A percentile compares a stretch with the other conserved stretches of the same genome.
phyloP scores from a whole-genome alignment of 2,113 vertebrate genomes.

The Caretta caretta region DNA sequence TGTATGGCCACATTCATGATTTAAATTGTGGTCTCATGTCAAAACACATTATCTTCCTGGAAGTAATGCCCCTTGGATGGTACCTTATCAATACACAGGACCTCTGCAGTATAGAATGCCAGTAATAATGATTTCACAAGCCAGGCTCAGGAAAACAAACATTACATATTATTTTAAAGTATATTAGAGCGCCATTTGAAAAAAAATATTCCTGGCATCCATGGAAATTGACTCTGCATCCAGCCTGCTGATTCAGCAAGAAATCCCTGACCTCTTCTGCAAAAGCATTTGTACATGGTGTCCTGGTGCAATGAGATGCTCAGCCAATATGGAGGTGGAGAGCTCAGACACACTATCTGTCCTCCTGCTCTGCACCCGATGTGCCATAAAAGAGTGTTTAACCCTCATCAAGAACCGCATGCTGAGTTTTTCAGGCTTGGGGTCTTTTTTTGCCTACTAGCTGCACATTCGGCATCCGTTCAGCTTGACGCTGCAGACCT shows the following conservation, averaged over 20 bases:
- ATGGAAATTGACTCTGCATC: conserved; percentile 1
- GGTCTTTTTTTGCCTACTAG: neutral
- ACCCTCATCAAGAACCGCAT: neutral
- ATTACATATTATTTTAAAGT: conserved; percentile 45
- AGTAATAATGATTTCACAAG: conserved; percentile 50
- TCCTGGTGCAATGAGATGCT: neutral
- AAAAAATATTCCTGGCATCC: neutral
- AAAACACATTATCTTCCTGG: conserved; percentile 17
- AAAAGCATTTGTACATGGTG: neutral
- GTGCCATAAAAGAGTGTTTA: neutral
- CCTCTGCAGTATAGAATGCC: conserved; percentile 38
- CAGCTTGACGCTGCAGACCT: neutral
- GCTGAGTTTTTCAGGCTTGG: neutral
- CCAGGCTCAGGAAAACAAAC: conserved; percentile 43
- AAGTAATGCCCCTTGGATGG: conserved; percentile 35
- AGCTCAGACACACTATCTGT: neutral
- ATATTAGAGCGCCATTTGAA: neutral
- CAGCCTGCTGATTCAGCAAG: conserved; percentile 12
- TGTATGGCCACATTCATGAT: neutral
- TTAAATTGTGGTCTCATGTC: conserved; percentile 16
- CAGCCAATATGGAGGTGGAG: neutral
- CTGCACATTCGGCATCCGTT: neutral
- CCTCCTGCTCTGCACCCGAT: neutral
- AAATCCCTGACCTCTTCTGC: neutral
- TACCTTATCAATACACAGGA: conserved; percentile 25